Evolutionary conservation across 1,140 invertebrate genomes (phyloP), one percentile per base, ranked within the genome.

Genomic region (Ooceraea biroi): DNA sequence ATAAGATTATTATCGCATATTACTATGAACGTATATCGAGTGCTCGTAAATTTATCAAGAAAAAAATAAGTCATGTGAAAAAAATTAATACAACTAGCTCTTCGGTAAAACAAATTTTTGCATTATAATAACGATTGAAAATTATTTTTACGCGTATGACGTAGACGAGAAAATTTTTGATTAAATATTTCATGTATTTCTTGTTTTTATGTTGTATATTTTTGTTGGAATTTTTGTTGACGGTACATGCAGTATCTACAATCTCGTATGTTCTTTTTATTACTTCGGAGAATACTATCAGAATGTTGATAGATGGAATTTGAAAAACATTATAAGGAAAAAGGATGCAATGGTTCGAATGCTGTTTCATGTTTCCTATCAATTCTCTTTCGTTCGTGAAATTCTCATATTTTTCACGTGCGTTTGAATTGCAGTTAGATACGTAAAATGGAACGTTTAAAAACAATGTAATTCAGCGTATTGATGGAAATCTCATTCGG

Each of bases 331-430:
- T 17, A 22, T 30, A 48, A 41, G 19, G 2, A n/a, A 30, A 44
- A 36, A 61, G 41, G 68, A 74, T 19, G 19, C 17, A 63, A 74
- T 22, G 7, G 14, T 11, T 5, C 72, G 12, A 19, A 30, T 48
- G 8, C n/a, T 61, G n/a, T 74, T 76, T 48, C 58, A 36, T 25
- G 19, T 58, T 58, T 80, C 66, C 50, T 17, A n/a, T 0, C 25
- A 27, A 22, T 78, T 10, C 17, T 44, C 12, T 44, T 36, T 0
- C 73, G 4, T 71, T 52, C 44, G 8, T 30, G 11, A 82, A 82
- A 80, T 63, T 76, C 25, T 36, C 44, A 25, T 22, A 68, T 82
- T 86, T 86, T 86, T 66, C 69, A 74, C 60, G 14, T 68, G 46
- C 27, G 14, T 1, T 66, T 25, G 22, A 17, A 0, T 41, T 66